A percentile compares a stretch with the other conserved stretches of the same genome.
Evolutionary conservation across 2,797 vertebrate genomes (phyloP).

Genomic region (Argyrosomus regius): DNA sequence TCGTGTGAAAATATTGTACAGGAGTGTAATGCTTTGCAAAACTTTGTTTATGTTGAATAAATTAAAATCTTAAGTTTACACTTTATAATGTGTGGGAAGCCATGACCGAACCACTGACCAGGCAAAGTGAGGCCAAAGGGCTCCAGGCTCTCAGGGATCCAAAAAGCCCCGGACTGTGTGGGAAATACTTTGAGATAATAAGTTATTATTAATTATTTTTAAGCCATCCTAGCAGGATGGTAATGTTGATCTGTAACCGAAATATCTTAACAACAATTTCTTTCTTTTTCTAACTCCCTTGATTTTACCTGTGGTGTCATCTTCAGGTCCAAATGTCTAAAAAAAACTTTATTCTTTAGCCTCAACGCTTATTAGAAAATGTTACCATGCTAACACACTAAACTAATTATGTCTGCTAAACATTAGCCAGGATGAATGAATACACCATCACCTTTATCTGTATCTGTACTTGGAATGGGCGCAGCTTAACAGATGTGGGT

Average conservation of each 20-base stretch:
- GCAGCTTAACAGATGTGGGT: too few species aligned
- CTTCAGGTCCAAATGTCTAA: background rate
- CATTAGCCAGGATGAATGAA: background rate
- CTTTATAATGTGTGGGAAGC: slow-evolving; percentile 11
- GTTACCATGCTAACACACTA: background rate
- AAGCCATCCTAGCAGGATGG: too few species aligned
- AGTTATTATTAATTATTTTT: background rate
- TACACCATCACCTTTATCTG: too few species aligned
- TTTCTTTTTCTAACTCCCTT: background rate
- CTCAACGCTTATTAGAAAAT: background rate
- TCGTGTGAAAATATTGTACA: background rate
- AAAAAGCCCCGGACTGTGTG: background rate
- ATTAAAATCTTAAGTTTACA: background rate
- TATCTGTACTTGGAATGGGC: too few species aligned
- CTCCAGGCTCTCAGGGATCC: background rate
- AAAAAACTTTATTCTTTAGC: background rate
- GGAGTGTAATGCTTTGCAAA: background rate
- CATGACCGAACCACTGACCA: background rate
- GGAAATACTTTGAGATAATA: background rate
- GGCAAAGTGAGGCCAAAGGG: background rate
- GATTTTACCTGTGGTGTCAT: background rate
- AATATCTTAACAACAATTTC: too few species aligned
- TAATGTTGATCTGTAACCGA: too few species aligned
- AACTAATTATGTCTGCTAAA: background rate
- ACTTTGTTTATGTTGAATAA: background rate